Conservation (phyloP, 1,140 invertebrate genomes). For the Melipona quadrifasciata region DNA sequence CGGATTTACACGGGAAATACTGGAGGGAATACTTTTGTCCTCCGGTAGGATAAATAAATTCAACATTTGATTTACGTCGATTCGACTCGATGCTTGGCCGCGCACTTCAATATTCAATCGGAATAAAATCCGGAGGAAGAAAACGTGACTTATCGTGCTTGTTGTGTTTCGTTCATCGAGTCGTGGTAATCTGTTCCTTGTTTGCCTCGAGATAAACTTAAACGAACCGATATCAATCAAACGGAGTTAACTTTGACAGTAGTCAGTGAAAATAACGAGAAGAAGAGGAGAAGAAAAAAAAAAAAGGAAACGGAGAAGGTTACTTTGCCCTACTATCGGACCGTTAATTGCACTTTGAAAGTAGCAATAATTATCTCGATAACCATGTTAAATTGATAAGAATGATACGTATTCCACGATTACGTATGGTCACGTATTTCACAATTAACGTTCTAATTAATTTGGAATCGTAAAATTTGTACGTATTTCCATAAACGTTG, state of each 20-base stretch:
- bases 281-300: too few relatives aligned
- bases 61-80: constrained; percentile 25
- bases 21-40: not conserved
- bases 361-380: too few relatives aligned
- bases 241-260: not conserved
- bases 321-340: too few relatives aligned
- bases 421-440: not conserved
- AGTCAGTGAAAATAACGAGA: too few relatives aligned
- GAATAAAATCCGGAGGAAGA: constrained; percentile 33
- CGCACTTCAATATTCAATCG: constrained; percentile 29
- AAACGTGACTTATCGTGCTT: constrained; percentile 30
- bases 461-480: not conserved
- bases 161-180: not conserved
- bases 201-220: not conserved
- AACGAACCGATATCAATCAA: not conserved
- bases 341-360: too few relatives aligned
- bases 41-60: constrained; percentile 20
- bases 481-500: not conserved
- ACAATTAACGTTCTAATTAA: not conserved
- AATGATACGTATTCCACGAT: too few relatives aligned
- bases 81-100: constrained; percentile 33
- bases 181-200: constrained; percentile 3
- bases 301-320: too few relatives aligned
- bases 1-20: not conserved
- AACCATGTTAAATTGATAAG: too few relatives aligned